A percentile compares a stretch with the other conserved stretches of the same genome.
Evolutionary conservation across 2,888 invertebrate species (phyloP).

Genomic region (Apotomis capreana): DNA sequence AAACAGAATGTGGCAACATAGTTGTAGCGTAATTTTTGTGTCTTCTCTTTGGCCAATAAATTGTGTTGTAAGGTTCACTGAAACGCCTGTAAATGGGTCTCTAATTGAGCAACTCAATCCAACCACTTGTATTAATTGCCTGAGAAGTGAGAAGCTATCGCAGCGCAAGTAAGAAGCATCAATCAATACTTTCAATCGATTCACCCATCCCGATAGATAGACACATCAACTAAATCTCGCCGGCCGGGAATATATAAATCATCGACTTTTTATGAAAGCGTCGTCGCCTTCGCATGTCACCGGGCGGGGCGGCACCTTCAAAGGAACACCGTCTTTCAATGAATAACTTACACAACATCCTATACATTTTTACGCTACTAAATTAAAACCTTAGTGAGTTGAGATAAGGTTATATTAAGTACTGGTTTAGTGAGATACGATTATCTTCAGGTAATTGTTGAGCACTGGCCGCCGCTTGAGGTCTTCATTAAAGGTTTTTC

Average conservation of each 20-base stretch:
- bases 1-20: too few species aligned
- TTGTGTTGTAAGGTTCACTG: too few species aligned
- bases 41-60: too few species aligned
- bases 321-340: slow-evolving; percentile 21
- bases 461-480: slow-evolving; percentile 67
- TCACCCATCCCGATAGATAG: slow-evolving; percentile 45
- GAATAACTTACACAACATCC: slow-evolving; percentile 8
- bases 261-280: slow-evolving; percentile 79
- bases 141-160: too few species aligned
- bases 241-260: slow-evolving; percentile 76
- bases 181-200: slow-evolving; percentile 4
- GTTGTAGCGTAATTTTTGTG: too few species aligned
- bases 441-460: slow-evolving; percentile 8
- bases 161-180: background rate
- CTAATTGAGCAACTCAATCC: too few species aligned
- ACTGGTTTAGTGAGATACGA: slow-evolving; percentile 6
- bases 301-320: slow-evolving; percentile 60
- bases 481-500: slow-evolving; percentile 68
- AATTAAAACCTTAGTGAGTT: background rate
- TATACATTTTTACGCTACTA: background rate
- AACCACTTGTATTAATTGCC: too few species aligned
- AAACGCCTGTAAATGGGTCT: too few species aligned
- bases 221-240: slow-evolving; percentile 51
- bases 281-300: slow-evolving; percentile 77
- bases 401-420: slow-evolving; percentile 7